Base-by-base conservation (phyloP, 1,140 invertebrate genomes). In the Globodera ellingtonae region DNA sequence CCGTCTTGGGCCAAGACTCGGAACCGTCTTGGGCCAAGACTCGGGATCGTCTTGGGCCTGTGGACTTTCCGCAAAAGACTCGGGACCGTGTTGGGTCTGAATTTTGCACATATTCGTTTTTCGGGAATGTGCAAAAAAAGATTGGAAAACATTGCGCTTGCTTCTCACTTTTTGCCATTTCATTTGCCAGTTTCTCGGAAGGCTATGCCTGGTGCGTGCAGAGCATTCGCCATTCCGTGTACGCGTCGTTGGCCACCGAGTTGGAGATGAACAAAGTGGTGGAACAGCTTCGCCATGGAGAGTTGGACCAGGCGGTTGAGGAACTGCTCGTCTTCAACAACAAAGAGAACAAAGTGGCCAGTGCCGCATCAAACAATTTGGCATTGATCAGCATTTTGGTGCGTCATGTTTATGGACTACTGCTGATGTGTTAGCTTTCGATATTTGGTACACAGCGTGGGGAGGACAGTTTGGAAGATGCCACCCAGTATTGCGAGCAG, bases 211-310 rank as follows among this genome's bases (percentile, higher is more conserved):
- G 91, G 92, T 91, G 91, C 84, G 89, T 92, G 44, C 90, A 91
- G 46, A 88, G 90, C 71, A 94, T 97, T 67, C 94, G 94, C 89
- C 90, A 90, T 66, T 95, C 94, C 1, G 93, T 93, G 50, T 94
- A 94, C 86, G 91, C 93, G 10, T 91, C 92, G 82, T 88, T 97
- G 50, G 94, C 95, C 21, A 93, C 94, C 84, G 95, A 96, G 90
- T 91, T 97, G 75, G 95, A 97, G 90, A 94, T 98, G 79, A 96
- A 95, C 89, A 97, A 96, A 90, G 95, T 95, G 0, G 93, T 96
- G 72, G 94, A 95, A 88, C 95, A 93, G 90, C 90, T 98, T 18
- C 93, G 94, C 81, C 94, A 95, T 90, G 93, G 94, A 79, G 94
- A 97, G 86, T 92, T 95, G 15, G 90, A 92, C 69, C 92, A 93